Base-by-base conservation (phyloP, 2,888 invertebrate genomes). In the Venustoraphidia nigricollis region DNA sequence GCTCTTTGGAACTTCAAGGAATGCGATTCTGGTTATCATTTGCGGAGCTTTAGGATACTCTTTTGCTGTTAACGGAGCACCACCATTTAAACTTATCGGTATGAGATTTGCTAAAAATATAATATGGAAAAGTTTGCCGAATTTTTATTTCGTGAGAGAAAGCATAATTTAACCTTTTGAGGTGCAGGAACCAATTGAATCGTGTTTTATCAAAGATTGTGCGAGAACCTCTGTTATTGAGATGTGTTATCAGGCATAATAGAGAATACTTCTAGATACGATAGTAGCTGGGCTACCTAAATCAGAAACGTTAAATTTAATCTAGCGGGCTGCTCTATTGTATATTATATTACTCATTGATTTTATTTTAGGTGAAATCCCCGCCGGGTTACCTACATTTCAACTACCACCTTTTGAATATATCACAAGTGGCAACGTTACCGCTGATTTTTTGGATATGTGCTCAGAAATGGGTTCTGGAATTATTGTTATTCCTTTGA, bases 401-500 rank as follows among this genome's bases (percentile, higher is more conserved):
- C 69, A 76, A 59, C 56, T 73, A 36, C 34, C 39, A 35, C 17
- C 13, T n/a, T 44, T 49, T 40, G 57, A 62, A 63, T 70, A 72
- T 9, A 72, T 75, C 9, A 70, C 70, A 8, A 72, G 73, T 37
- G 66, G 64, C 36, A 72, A 72, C 52, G 63, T 63, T 39, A 76
- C 71, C 1, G 67, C 69, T 52, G 60, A 62, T 54, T 83, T 88
- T 62, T 56, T 76, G 13, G 81, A 86, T 41, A 87, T 90, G 80
- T 70, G 83, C 44, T 73, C 82, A 51, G 79, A 83, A 65, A 73
- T 94, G 61, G 89, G 91, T 44, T 83, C 87, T 36, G 92, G 91
- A 34, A 70, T 94, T 45, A 70, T 87, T 47, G 89, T 94, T 17
- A 77, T 94, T 45, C 92, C 94, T 2, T 69, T 95, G 34, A 81